Conservation (phyloP, 2,797 vertebrate species). For the Pantherophis vulpinus region DNA sequence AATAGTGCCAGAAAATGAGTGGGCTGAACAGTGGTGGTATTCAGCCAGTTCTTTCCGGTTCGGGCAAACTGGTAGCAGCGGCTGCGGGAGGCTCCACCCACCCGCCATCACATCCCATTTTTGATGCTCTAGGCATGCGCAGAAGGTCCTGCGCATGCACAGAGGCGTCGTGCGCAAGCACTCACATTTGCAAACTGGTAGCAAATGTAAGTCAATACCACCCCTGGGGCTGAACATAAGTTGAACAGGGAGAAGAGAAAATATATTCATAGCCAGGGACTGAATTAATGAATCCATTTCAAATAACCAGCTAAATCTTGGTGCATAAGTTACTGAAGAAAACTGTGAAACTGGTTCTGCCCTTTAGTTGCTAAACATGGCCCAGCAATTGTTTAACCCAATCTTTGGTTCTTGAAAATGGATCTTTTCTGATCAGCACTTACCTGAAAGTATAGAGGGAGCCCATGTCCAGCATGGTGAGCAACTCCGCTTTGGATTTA, state of each 20-base stretch:
- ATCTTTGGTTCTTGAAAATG: background rate
- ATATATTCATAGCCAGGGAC: too few relatives aligned
- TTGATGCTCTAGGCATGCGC: too few relatives aligned
- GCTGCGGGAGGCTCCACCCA: too few relatives aligned
- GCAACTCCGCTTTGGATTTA: conserved; percentile 92
- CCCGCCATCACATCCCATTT: too few relatives aligned
- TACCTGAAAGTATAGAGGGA: conserved; percentile 96
- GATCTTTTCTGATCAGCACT: background rate
- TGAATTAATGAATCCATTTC: background rate
- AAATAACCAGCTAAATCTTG: background rate
- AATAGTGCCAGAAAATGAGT: background rate
- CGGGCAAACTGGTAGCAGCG: too few relatives aligned
- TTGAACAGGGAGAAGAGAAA: background rate
- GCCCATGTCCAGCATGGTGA: conserved; percentile 93
- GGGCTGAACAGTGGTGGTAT: background rate
- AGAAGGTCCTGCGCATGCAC: too few relatives aligned
- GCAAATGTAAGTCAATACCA: too few relatives aligned
- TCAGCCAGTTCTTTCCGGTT: too few relatives aligned
- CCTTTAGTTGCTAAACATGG: background rate
- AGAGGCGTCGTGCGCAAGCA: too few relatives aligned
- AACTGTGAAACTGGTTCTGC: background rate
- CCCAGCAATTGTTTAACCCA: background rate
- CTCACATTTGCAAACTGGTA: too few relatives aligned
- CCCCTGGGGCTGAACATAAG: background rate
- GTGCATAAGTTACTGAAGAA: background rate